These are phyloP conservation scores for Eumaeus atala DNA, from an alignment of 1,140 invertebrate species.

Conservation along the genomic window DNA sequence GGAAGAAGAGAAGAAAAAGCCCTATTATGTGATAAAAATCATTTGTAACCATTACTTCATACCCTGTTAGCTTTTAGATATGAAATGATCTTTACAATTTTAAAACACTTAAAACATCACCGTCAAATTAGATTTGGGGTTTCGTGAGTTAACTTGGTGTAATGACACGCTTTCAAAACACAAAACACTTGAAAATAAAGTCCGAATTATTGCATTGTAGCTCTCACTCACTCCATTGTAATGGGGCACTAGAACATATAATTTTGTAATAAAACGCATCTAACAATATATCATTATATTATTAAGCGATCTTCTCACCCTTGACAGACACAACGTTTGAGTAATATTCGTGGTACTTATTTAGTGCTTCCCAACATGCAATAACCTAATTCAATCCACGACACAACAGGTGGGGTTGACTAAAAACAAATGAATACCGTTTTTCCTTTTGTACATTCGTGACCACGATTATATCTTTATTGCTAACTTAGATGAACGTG, in stretches of 20 bases:
- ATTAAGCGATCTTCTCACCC: constrained; percentile 72
- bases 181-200: not conserved
- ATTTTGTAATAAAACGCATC: constrained; percentile 42
- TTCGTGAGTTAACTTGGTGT: not conserved
- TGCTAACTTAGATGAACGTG: constrained; percentile 33
- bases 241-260: constrained; percentile 27
- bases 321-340: constrained; percentile 68
- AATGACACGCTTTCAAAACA: not conserved
- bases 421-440: constrained; percentile 23
- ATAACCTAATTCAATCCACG: constrained; percentile 67
- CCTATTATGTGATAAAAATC: constrained; percentile 5
- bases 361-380: constrained; percentile 62
- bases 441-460: constrained; percentile 47
- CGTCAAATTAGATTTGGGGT: constrained; percentile 2
- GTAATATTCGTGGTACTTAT: constrained; percentile 62
- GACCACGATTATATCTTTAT: constrained; percentile 56
- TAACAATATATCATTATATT: constrained; percentile 70
- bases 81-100: constrained; percentile 9
- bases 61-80: constrained; percentile 1
- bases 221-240: not conserved
- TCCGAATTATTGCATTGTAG: constrained; percentile 27
- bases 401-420: constrained; percentile 56
- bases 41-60: constrained; percentile 6
- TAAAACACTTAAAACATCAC: not conserved
- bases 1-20: too few relatives aligned